Evolutionary conservation across 2,888 invertebrate species (phyloP), one percentile per base, ranked within the genome.

Genomic region (Xestobium rufovillosum): DNA sequence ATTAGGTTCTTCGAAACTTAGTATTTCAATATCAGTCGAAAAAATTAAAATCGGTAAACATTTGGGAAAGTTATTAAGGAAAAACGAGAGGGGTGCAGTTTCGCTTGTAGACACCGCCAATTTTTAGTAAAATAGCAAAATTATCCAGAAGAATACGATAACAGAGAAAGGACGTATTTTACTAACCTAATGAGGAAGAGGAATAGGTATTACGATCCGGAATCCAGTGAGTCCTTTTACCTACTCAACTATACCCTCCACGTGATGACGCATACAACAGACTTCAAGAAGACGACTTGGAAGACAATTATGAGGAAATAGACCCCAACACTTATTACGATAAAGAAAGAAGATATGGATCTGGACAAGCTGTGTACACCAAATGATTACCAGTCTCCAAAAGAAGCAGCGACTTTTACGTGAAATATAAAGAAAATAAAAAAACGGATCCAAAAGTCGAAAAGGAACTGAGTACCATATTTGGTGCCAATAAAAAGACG

Each of bases 361-460:
- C 34, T 6, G 43, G 42, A 26, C 43, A 45, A 8, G 48, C 52
- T 29, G 43, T 47, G 11, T 44, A 42, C 25, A 42, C 43, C 37
- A 81, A 80, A 62, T 70, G 78, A 3, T 81, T 79, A 52, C 78
- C 80, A 1, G 76, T 82, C 1, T 64, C 75, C 2, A 82, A 83
- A 57, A 69, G 82, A 2, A 80, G 80, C 32, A 75, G 73, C 43
- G 44, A 43, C 17, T 48, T 41, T 17, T 46, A 48, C 25, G n/a
- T 51, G 54, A 42, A 52, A 50, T 39, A 51, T 52, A 38, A 43
- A 29, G 38, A 66, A 34, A 56, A 69, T 1, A 74, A 75, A 31
- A 74, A 75, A 31, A 82, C 80, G 1, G 81, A 83, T 55, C 82
- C 83, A 2, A 76, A 75, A 58, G 75, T 83, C 8, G 75, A 77